These are phyloP conservation scores for Dioctria linearis DNA, from an alignment of 2,888 invertebrate genomes.

Conservation along the genomic window DNA sequence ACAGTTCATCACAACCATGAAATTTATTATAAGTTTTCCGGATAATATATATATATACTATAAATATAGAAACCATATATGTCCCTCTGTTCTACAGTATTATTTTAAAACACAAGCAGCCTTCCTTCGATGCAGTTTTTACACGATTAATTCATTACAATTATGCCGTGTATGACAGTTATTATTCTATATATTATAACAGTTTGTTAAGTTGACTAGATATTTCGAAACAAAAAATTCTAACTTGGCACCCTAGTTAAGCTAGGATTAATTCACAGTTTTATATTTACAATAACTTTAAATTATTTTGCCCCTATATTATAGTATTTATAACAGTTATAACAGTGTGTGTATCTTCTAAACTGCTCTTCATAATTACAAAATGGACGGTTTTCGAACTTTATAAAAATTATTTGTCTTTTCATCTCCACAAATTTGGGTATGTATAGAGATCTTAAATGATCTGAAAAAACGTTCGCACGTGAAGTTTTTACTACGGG, in stretches of 20 bases:
- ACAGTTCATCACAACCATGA: background rate
- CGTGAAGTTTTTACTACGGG: background rate
- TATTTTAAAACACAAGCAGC: constrained; percentile 16
- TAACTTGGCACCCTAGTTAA: background rate
- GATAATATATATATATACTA: background rate
- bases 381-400: background rate
- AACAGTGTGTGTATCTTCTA: too few species aligned
- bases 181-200: background rate
- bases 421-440: background rate
- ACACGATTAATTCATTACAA: background rate
- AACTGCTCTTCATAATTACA: background rate
- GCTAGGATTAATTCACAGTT: background rate
- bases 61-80: constrained; percentile 30
- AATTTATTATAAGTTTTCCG: background rate
- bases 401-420: background rate
- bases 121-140: background rate
- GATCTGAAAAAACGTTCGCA: too few species aligned
- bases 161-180: background rate
- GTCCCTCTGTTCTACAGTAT: constrained; percentile 28
- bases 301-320: background rate
- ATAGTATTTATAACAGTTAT: background rate
- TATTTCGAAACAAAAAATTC: background rate
- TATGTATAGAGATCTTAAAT: too few species aligned
- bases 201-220: constrained; percentile 3
- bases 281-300: background rate